Evolutionary conservation across 2,888 invertebrate species (phyloP).

Genomic region (Griposia aprilina): DNA sequence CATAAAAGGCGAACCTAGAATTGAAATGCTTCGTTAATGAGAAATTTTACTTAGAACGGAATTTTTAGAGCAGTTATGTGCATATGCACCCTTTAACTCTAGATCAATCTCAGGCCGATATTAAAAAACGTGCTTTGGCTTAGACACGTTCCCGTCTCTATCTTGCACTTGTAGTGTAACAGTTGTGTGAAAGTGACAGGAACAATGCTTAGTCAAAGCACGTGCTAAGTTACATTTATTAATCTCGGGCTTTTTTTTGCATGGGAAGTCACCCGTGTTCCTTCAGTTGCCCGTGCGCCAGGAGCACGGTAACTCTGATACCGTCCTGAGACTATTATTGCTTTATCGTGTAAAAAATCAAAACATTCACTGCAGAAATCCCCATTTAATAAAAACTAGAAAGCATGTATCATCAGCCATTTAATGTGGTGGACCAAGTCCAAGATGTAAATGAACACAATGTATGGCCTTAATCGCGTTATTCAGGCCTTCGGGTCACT

Average conservation of each 20-base stretch:
- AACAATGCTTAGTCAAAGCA: neutral
- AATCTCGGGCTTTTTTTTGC: too few species aligned
- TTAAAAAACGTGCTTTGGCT: neutral
- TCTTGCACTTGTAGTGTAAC: neutral
- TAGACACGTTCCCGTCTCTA: neutral
- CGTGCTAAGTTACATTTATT: neutral
- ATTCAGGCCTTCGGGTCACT: slow-evolving; percentile 69
- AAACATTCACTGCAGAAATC: slow-evolving; percentile 28
- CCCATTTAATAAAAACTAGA: slow-evolving; percentile 56
- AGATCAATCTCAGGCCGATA: neutral
- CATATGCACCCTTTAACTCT: neutral
- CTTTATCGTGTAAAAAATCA: neutral
- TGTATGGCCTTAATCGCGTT: slow-evolving; percentile 76
- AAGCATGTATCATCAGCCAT: slow-evolving; percentile 58
- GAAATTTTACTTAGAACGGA: neutral
- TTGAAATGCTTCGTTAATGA: neutral
- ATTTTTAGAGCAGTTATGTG: neutral
- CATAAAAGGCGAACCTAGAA: slow-evolving; percentile 2
- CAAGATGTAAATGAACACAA: slow-evolving; percentile 69
- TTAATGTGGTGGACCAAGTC: slow-evolving; percentile 59
- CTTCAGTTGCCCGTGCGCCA: too few species aligned
- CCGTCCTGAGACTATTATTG: too few species aligned
- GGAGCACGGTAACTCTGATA: too few species aligned
- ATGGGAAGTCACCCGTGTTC: too few species aligned
- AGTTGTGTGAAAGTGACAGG: neutral